These are phyloP conservation scores for Polyommatus iphigenia DNA, from an alignment of 2,888 invertebrate genomes.

Conservation along the genomic window DNA sequence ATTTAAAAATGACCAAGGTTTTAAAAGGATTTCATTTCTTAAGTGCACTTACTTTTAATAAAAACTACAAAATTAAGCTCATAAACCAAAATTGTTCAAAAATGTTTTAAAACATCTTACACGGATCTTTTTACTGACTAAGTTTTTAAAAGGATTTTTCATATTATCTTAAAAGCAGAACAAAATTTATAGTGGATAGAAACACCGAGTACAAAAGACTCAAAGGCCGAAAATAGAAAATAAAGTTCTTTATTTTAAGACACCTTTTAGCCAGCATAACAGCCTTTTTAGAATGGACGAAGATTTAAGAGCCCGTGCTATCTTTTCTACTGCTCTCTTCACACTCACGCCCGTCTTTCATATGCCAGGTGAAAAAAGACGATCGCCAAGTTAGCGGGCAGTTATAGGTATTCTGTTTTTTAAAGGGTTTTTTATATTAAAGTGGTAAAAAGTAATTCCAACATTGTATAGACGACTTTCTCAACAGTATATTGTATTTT, in stretches of 20 bases:
- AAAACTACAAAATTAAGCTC: not conserved
- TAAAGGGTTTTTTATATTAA: no score
- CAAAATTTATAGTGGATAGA: constrained; percentile 21
- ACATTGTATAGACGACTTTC: no score
- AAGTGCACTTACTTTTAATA: not conserved
- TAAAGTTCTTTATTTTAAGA: constrained; percentile 3
- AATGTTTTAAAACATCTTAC: not conserved
- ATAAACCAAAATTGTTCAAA: not conserved
- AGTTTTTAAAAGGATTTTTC: not conserved
- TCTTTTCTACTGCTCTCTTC: no score
- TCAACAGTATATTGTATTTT: no score
- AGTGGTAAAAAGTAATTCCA: no score
- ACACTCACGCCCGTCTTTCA: no score
- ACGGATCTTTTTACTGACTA: not conserved
- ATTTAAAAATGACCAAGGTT: not conserved
- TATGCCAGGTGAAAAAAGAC: no score
- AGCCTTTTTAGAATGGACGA: constrained; percentile 9
- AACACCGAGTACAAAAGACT: not conserved
- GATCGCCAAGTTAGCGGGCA: no score
- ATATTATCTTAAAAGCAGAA: constrained; percentile 6
- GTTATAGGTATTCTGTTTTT: no score
- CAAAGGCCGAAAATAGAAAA: constrained; percentile 26
- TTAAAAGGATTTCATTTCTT: not conserved
- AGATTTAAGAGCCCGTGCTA: not conserved
- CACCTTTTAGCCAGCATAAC: constrained; percentile 14